Evolutionary conservation across 35 echinoderm and acorn worm genomes (phyloP), one percentile per base, ranked within the genome.

Genomic region (Anneissia japonica): DNA sequence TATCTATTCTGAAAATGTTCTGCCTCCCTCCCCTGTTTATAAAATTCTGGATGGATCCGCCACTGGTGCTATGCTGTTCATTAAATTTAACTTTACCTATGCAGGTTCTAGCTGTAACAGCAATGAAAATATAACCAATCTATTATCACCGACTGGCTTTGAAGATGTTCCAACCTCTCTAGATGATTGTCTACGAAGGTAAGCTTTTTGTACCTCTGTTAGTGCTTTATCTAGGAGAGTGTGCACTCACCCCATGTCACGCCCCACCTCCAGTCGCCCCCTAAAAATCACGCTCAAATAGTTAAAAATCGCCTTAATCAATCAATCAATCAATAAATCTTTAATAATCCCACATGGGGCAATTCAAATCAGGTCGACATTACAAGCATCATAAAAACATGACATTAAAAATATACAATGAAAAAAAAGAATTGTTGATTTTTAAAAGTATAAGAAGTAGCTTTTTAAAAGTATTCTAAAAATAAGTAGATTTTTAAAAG

Each of bases 141-240:
- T 97, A 37, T 87, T 97, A 87, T 97, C 94, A 78, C 94, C 94
- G 21, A 87, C 94, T 46, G 94, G 94, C 14, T 97, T 97, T 97
- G 94, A 97, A 84, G 94, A 97, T 90, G 90, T 97, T 30, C 94
- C 94, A 23, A 83, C 88, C 79, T 97, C 94, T 21, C 79, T 97
- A 55, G 94, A 97, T 83, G 94, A 97, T 56, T 97, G 94, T 82
- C 86, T 97, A 37, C 81, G 94, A 89, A 92, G 94, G 94, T 93
- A 90, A 46, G 30, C 30, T 0, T 30, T 41, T n/a, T n/a, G n/a
- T n/a, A 5, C 1, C 12, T 32, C 16, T 85, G 11, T 74, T 17
- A 30, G 82, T 86, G 33, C 77, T n/a, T n/a, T n/a, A n/a, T n/a
- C n/a, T n/a, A n/a, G n/a, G n/a, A n/a, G n/a, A n/a, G n/a, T n/a